Evolutionary conservation across 2,888 invertebrate genomes (phyloP), one percentile per base, ranked within the genome.

Genomic region (Eupithecia exiguata): DNA sequence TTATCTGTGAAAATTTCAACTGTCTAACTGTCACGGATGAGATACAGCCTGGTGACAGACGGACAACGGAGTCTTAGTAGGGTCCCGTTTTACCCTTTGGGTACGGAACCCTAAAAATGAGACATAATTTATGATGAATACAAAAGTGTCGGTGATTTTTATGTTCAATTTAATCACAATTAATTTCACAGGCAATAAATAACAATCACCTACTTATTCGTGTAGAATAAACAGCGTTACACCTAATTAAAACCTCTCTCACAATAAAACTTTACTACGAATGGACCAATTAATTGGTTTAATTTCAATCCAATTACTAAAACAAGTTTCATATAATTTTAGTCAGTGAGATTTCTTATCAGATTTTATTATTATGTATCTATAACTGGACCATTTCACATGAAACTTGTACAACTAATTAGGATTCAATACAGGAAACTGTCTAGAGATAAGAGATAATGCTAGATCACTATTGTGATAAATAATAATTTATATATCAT

Each of bases 101-200:
- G n/a, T n/a, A n/a, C n/a, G n/a, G n/a, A n/a, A n/a, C n/a, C n/a
- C n/a, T n/a, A n/a, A n/a, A n/a, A n/a, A n/a, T n/a, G n/a, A n/a
- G 30, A 30, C 1, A 30, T 30, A 30, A 30, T 30, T 30, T 30
- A 30, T 30, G 9, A 16, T n/a, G 18, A 46, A 18, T 18, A 18
- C 16, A 46, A 46, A 46, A 46, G 49, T 2, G 49, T 49, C 49
- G n/a, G 49, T 49, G 9, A 49, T 49, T 49, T 9, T n/a, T n/a
- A n/a, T n/a, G n/a, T 7, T 49, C n/a, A 1, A 18, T 3, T 49
- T n/a, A n/a, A n/a, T 9, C 49, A 49, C 18, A 49, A 49, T n/a
- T 49, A 49, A 49, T 49, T 49, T 49, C n/a, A 49, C 49, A 49
- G 49, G 49, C n/a, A 49, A 49, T 49, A 49, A 49, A 49, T 49